phyloP scores from a whole-genome alignment of 53 echinoderm and acorn worm genomes.

The Luidia sarsii region DNA sequence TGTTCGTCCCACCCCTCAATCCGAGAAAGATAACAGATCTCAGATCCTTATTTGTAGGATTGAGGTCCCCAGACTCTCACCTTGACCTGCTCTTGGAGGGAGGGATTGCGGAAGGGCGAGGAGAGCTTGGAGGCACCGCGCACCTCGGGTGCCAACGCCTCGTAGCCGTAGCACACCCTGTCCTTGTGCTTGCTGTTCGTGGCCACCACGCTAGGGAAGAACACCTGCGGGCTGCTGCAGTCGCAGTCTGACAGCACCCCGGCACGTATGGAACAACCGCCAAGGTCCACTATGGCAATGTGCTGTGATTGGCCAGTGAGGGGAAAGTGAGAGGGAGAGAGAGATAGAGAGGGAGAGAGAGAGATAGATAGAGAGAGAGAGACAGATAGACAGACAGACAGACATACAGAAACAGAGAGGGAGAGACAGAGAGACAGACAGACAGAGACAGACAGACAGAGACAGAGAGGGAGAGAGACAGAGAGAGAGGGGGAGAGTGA shows the following conservation, averaged over 20 bases:
- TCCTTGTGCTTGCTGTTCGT: conserved; percentile 81
- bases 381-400: too few species aligned
- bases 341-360: too few species aligned
- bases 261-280: conserved; percentile 93
- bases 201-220: conserved; percentile 90
- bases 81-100: conserved; percentile 88
- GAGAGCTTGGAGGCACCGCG: conserved; percentile 69
- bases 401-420: too few species aligned
- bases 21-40: not conserved
- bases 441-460: too few species aligned
- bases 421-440: too few species aligned
- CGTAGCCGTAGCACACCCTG: conserved; percentile 76
- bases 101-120: conserved; percentile 86
- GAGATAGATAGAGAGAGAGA: too few species aligned
- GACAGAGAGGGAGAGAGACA: too few species aligned
- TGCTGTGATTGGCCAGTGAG: too few species aligned
- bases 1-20: too few species aligned
- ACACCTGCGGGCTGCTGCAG: conserved; percentile 88
- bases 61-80: not conserved
- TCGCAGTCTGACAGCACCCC: conserved; percentile 90
- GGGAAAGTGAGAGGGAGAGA: too few species aligned
- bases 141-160: conserved; percentile 78
- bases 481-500: too few species aligned
- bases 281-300: conserved; percentile 87
- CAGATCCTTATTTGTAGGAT: not conserved